phyloP scores from a whole-genome alignment of 2,888 invertebrate species.

The Tolmerus cingulatus region DNA sequence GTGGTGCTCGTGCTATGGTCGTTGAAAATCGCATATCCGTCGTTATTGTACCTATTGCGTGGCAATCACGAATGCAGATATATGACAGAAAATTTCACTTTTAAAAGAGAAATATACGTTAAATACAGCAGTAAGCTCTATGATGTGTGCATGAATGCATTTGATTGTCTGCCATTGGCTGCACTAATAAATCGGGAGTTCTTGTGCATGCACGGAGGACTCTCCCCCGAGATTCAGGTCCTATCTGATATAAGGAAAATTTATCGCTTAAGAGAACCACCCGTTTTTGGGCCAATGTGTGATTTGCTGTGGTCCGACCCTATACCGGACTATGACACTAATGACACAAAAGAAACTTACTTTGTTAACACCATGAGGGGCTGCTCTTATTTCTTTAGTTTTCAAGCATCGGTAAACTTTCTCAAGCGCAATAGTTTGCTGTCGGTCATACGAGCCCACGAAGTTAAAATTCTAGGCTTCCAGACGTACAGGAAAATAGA shows the following conservation, averaged over 20 bases:
- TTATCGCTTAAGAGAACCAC: constrained; percentile 98
- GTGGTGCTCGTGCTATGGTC: constrained; percentile 99
- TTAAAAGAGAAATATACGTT: constrained; percentile 96
- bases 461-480: constrained; percentile 97
- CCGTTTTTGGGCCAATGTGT: constrained; percentile 97
- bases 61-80: constrained; percentile 99
- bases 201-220: constrained; percentile 96
- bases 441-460: constrained; percentile 98
- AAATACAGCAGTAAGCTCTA: constrained; percentile 98
- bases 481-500: constrained; percentile 99
- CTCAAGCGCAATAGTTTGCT: constrained; percentile 97
- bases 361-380: not conserved
- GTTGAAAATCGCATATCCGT: constrained; percentile 94
- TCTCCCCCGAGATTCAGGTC: constrained; percentile 96
- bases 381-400: constrained; percentile 83
- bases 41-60: constrained; percentile 93
- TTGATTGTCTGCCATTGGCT: constrained; percentile 96
- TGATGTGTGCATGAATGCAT: constrained; percentile 98
- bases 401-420: constrained; percentile 98
- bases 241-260: constrained; percentile 94
- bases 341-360: constrained; percentile 54
- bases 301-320: constrained; percentile 98
- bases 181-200: constrained; percentile 99
- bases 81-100: constrained; percentile 98
- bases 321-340: constrained; percentile 94